A percentile compares a stretch with the other conserved stretches of the same genome.
These are phyloP conservation scores for Rhabdomys pumilio DNA, from an alignment of 2,797 vertebrate species.

Conservation along the genomic window DNA sequence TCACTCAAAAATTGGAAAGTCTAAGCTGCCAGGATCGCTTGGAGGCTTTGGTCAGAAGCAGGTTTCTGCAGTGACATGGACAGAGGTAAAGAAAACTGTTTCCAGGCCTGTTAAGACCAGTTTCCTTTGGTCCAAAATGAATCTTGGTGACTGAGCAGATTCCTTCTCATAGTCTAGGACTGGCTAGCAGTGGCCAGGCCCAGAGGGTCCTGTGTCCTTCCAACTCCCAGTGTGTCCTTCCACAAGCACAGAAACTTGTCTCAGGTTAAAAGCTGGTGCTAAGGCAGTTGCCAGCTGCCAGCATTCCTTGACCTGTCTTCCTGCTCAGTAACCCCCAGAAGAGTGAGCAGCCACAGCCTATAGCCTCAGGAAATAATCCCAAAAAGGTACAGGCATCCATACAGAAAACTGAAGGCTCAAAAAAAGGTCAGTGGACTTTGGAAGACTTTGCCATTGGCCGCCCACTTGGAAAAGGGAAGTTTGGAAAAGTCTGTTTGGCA, in stretches of 20 bases:
- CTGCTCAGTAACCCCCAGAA: slow-evolving; percentile 70
- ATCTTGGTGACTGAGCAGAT: slow-evolving; percentile 88
- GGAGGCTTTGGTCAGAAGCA: background rate
- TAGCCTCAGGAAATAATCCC: slow-evolving; percentile 80
- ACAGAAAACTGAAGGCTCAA: slow-evolving; percentile 86
- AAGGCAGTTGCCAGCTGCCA: slow-evolving; percentile 78
- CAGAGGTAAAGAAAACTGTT: background rate
- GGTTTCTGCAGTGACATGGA: background rate
- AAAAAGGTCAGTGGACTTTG: slow-evolving; percentile 87
- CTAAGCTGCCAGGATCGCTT: background rate
- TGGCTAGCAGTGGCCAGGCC: slow-evolving; percentile 83
- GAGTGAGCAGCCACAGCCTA: slow-evolving; percentile 76
- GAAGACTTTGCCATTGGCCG: slow-evolving; percentile 97
- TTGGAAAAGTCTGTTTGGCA: slow-evolving; percentile 98
- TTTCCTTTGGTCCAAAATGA: slow-evolving; percentile 89
- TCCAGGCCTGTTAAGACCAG: slow-evolving; percentile 68
- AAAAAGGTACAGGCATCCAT: slow-evolving; percentile 81
- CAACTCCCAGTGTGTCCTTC: slow-evolving; percentile 91
- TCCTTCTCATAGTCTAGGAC: slow-evolving; percentile 81
- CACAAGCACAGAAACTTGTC: slow-evolving; percentile 84
- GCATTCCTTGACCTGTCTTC: background rate
- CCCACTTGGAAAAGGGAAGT: slow-evolving; percentile 98
- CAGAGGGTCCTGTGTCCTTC: slow-evolving; percentile 89
- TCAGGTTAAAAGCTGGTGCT: slow-evolving; percentile 78
- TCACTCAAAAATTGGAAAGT: background rate